A percentile compares a stretch with the other conserved stretches of the same genome.
Evolutionary conservation across 2,113 vertebrate species (phyloP).

Genomic region (Aphyosemion australe): DNA sequence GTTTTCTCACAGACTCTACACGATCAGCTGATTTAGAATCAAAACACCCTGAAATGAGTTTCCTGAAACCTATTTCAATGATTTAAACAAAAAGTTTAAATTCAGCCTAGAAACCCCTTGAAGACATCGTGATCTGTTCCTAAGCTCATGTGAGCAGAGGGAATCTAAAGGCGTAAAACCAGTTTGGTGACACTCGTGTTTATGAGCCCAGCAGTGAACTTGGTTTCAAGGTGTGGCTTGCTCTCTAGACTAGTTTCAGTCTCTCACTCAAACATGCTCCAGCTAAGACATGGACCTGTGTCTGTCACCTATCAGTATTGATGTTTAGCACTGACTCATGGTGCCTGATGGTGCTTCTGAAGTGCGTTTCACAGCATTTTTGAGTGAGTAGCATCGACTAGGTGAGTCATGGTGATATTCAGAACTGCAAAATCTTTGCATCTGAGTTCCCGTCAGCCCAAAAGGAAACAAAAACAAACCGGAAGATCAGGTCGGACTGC

Average conservation of each 20-base stretch:
- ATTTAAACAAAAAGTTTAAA: background rate
- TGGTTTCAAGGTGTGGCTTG: constrained; percentile 76
- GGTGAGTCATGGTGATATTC: constrained; percentile 6
- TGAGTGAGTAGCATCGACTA: background rate
- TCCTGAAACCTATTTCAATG: background rate
- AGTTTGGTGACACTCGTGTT: constrained; percentile 40
- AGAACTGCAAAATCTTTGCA: background rate
- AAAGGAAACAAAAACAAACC: background rate
- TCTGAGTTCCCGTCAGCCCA: background rate
- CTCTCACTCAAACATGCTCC: background rate
- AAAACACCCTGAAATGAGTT: background rate
- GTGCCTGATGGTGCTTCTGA: constrained; percentile 1
- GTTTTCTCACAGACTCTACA: too few relatives aligned
- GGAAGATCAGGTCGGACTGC: constrained; percentile 53
- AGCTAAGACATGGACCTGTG: background rate
- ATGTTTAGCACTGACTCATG: constrained; percentile 3
- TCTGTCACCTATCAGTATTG: background rate
- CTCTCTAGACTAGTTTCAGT: constrained; percentile 38
- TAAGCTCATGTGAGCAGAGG: background rate
- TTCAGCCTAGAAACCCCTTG: background rate
- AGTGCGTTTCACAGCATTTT: constrained; percentile 10
- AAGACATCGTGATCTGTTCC: background rate
- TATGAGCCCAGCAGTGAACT: constrained; percentile 25
- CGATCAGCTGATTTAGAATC: background rate
- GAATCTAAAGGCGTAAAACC: constrained; percentile 30